These are phyloP conservation scores for Adelognathus sp. DNA, from an alignment of 2,888 invertebrate species.

Conservation along the genomic window DNA sequence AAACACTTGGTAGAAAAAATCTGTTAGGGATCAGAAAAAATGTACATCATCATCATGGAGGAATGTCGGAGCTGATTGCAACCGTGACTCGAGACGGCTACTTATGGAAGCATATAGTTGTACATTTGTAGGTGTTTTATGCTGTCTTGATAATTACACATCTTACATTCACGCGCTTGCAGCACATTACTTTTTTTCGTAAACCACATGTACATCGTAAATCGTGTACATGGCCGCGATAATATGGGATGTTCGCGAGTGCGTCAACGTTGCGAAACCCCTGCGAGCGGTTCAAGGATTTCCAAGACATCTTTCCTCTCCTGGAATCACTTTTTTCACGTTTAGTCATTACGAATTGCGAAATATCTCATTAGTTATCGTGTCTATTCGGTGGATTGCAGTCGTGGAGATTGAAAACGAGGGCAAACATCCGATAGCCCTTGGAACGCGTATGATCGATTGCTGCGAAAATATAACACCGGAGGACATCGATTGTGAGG, in stretches of 20 bases:
- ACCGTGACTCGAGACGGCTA: conserved; percentile 15
- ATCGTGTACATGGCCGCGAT: not conserved
- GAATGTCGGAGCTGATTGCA: conserved; percentile 18
- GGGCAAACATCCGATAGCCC: conserved; percentile 48
- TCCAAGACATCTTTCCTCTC: not conserved
- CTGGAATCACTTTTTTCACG: not conserved
- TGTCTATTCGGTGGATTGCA: conserved; percentile 51
- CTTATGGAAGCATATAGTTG: conserved; percentile 9
- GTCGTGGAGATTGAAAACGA: conserved; percentile 61
- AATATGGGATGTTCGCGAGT: not conserved
- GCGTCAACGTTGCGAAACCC: conserved; percentile 2
- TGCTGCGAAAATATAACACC: conserved; percentile 62
- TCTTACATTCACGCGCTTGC: conserved; percentile 28
- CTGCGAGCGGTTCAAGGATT: not conserved
- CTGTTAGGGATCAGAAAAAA: not conserved
- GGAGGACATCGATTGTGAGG: conserved; percentile 62
- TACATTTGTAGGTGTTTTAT: conserved; percentile 23
- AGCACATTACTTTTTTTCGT: conserved; percentile 2
- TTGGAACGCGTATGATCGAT: conserved; percentile 59
- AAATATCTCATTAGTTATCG: not conserved
- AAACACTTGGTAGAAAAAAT: not conserved
- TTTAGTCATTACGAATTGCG: not conserved
- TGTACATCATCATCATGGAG: not conserved
- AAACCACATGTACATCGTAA: not conserved
- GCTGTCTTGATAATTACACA: conserved; percentile 35